A percentile compares a stretch with the other conserved stretches of the same genome.
These are phyloP conservation scores for Hylyphantes graminicola DNA, from an alignment of 1,140 invertebrate species.

Conservation along the genomic window DNA sequence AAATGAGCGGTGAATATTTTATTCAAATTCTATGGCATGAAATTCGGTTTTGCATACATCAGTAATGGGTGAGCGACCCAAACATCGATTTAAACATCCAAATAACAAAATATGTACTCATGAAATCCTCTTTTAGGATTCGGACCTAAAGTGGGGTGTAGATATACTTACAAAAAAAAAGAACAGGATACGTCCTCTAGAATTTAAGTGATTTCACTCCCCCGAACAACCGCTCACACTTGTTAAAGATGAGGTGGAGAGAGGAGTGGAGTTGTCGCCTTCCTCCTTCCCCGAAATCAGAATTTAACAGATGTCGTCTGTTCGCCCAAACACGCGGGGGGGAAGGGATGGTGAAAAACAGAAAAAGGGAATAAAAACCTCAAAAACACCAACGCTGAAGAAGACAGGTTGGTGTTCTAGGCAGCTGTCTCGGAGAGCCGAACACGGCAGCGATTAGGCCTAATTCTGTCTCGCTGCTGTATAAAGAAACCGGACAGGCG, in stretches of 20 bases:
- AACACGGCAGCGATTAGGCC: conserved; percentile 52
- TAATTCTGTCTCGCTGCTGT: conserved; percentile 51
- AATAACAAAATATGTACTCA: conserved; percentile 11
- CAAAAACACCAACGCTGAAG: conserved; percentile 11
- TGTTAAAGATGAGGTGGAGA: conserved; percentile 49
- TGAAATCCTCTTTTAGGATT: conserved; percentile 16
- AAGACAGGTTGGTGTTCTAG: conserved; percentile 43
- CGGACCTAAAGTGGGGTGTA: neutral
- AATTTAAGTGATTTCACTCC: conserved; percentile 46
- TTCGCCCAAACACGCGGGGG: conserved; percentile 1
- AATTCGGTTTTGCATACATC: conserved; percentile 42
- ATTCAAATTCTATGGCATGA: conserved; percentile 25
- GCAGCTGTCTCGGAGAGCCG: conserved; percentile 39
- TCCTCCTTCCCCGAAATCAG: conserved; percentile 53
- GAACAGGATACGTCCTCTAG: conserved; percentile 5
- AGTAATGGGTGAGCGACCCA: conserved; percentile 37
- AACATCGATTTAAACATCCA: conserved; percentile 49
- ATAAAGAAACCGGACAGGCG: conserved; percentile 60
- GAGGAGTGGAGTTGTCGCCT: conserved; percentile 55
- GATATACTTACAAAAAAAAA: neutral
- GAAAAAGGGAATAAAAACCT: neutral
- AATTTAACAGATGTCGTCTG: conserved; percentile 60
- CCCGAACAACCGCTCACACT: conserved; percentile 28
- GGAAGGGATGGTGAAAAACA: neutral
- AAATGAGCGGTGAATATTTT: conserved; percentile 17